These are phyloP conservation scores for Orthochromis malagaraziensis DNA, from an alignment of 2,113 vertebrate genomes.

Conservation along the genomic window DNA sequence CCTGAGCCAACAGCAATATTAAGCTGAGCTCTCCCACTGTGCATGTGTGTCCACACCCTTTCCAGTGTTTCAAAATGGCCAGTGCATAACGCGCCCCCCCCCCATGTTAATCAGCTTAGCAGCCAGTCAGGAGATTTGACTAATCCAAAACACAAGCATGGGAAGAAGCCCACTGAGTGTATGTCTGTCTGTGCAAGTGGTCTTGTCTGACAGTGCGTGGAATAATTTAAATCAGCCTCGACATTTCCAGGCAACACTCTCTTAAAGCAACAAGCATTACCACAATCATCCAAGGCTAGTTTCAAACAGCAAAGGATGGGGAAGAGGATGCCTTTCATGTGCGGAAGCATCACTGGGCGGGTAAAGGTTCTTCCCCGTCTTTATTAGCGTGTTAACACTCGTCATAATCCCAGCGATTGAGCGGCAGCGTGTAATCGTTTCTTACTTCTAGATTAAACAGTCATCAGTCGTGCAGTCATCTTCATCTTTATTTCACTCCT, in stretches of 20 bases:
- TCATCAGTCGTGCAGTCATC: neutral
- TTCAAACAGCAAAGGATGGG: neutral
- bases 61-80: constrained; percentile 58
- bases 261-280: neutral
- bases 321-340: neutral
- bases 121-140: constrained; percentile 56
- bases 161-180: constrained; percentile 35
- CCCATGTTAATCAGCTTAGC: constrained; percentile 56
- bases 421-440: neutral
- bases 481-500: neutral
- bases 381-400: neutral
- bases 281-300: neutral
- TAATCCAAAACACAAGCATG: constrained; percentile 63
- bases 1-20: constrained; percentile 9
- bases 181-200: constrained; percentile 14
- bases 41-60: neutral
- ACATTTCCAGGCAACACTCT: neutral
- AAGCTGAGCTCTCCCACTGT: neutral
- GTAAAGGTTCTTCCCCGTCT: neutral
- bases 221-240: constrained; percentile 16
- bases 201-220: constrained; percentile 11
- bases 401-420: constrained; percentile 2
- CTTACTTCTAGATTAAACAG: neutral
- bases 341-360: neutral
- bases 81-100: constrained; percentile 32